Conservation (phyloP, 2,888 invertebrate genomes). For the Pilophorus perplexus region DNA sequence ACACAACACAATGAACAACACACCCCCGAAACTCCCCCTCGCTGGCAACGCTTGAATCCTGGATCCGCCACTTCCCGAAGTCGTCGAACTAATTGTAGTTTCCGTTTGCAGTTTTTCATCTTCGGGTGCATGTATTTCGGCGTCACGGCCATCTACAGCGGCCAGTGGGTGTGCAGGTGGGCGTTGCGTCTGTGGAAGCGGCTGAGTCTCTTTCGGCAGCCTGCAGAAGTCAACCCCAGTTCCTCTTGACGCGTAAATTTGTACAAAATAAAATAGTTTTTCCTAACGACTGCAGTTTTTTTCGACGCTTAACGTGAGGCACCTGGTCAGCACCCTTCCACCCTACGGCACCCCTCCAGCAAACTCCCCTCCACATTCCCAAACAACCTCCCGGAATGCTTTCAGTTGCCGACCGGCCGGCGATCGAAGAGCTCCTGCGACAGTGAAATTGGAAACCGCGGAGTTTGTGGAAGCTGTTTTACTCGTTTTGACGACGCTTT, state of each 20-base stretch:
- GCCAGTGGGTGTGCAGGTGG: slow-evolving; percentile 1
- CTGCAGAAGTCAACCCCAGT: too few relatives aligned
- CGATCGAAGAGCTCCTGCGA: too few relatives aligned
- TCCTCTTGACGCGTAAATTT: too few relatives aligned
- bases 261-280: too few relatives aligned
- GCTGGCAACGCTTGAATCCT: too few relatives aligned
- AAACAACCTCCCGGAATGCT: not conserved
- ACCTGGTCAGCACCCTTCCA: not conserved
- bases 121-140: slow-evolving; percentile 18
- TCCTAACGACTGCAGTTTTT: too few relatives aligned
- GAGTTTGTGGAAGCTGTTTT: too few relatives aligned
- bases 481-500: too few relatives aligned
- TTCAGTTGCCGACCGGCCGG: slow-evolving; percentile 2
- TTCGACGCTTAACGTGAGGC: not conserved
- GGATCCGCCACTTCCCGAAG: too few relatives aligned
- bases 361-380: not conserved
- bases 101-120: slow-evolving; percentile 15
- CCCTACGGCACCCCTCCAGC: not conserved
- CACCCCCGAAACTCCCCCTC: not conserved
- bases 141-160: not conserved
- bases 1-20: not conserved
- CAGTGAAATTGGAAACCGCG: too few relatives aligned
- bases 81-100: not conserved
- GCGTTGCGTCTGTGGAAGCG: too few relatives aligned
- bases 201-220: too few relatives aligned